Percentiles rank a stretch among this genome's conserved stretches.
phyloP scores from a whole-genome alignment of 2,888 invertebrate genomes.

The Cinara cedri region DNA sequence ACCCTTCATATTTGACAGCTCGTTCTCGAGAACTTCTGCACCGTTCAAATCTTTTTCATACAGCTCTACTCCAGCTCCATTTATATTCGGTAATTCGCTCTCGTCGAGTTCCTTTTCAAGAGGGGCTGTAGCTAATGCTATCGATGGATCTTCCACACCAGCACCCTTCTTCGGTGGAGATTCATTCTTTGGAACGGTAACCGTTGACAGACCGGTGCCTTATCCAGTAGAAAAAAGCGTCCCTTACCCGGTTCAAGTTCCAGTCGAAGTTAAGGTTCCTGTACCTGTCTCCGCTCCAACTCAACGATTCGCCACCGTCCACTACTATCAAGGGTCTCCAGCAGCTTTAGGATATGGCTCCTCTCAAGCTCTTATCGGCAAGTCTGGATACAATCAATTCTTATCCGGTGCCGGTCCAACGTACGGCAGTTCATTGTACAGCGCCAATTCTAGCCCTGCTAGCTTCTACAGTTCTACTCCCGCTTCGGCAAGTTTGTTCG shows the following conservation, averaged over 20 bases:
- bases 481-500: not conserved
- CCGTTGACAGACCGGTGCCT: conserved; percentile 74
- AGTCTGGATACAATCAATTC: conserved; percentile 32
- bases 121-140: not conserved
- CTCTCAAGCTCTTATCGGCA: not conserved
- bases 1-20: conserved; percentile 5
- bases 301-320: conserved; percentile 53
- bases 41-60: conserved; percentile 36
- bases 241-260: conserved; percentile 73
- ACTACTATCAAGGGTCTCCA: conserved; percentile 40
- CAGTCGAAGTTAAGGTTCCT: conserved; percentile 76
- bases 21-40: conserved; percentile 12
- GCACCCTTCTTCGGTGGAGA: no score
- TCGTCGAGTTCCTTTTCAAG: conserved; percentile 11
- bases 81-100: not conserved
- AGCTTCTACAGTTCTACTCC: not conserved
- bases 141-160: no score
- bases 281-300: conserved; percentile 78
- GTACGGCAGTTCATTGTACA: not conserved
- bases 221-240: conserved; percentile 66
- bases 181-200: no score
- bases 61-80: conserved; percentile 22
- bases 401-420: not conserved
- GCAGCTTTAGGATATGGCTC: conserved; percentile 11
- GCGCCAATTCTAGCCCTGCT: not conserved